These are phyloP conservation scores for Anseranas semipalmata DNA, from an alignment of 2,113 vertebrate genomes.

Conservation along the genomic window DNA sequence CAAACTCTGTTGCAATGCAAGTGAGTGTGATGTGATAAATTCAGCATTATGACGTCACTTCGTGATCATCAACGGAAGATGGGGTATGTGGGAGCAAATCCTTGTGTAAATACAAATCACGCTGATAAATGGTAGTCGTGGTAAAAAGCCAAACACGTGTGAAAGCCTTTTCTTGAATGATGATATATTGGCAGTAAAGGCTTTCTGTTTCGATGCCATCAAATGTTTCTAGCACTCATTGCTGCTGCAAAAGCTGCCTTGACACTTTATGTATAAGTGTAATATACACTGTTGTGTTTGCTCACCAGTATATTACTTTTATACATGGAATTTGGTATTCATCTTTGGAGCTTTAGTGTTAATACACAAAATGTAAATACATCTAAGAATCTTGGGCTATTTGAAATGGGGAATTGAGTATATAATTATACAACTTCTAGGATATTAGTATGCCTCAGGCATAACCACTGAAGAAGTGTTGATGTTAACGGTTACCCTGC, in stretches of 20 bases:
- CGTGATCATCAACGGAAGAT: slow-evolving; percentile 62
- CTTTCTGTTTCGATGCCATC: slow-evolving; percentile 55
- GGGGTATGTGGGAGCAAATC: slow-evolving; percentile 66
- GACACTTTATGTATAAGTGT: slow-evolving; percentile 36
- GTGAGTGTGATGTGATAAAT: slow-evolving; percentile 73
- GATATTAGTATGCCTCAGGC: slow-evolving; percentile 28
- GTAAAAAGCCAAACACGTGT: neutral
- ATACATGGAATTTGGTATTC: neutral
- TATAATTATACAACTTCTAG: slow-evolving; percentile 4
- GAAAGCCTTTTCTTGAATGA: slow-evolving; percentile 17
- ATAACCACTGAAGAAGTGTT: slow-evolving; percentile 14
- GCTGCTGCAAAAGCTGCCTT: slow-evolving; percentile 50
- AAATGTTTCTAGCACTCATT: neutral
- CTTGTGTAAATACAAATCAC: neutral
- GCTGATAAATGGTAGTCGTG: neutral
- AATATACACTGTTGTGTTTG: slow-evolving; percentile 38
- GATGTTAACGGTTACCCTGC: slow-evolving; percentile 2
- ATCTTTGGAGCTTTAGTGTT: slow-evolving; percentile 24
- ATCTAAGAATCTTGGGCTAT: neutral
- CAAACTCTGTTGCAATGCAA: slow-evolving; percentile 73
- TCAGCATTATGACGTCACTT: slow-evolving; percentile 71
- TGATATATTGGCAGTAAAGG: slow-evolving; percentile 20
- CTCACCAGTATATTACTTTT: slow-evolving; percentile 28
- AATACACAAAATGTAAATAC: slow-evolving; percentile 13
- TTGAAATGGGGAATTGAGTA: neutral